A percentile compares a stretch with the other conserved stretches of the same genome.
Conservation (phyloP, 2,797 vertebrate genomes). For the Alfaro cultratus region DNA sequence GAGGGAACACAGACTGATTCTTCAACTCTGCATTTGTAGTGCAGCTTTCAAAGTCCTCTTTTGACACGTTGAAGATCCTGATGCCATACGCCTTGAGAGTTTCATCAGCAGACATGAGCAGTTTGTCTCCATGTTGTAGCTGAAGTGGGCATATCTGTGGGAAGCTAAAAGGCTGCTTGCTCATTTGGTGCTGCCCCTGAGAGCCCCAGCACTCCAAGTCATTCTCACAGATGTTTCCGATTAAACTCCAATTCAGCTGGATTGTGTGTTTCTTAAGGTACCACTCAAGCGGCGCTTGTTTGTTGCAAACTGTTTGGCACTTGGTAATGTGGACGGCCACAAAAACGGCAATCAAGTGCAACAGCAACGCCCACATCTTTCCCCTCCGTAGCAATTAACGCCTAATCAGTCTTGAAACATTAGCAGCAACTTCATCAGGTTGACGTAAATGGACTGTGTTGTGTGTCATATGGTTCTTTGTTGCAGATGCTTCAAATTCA, state of each 20-base stretch:
- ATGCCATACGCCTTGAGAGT: conserved; percentile 80
- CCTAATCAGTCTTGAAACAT: conserved; percentile 32
- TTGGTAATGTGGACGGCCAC: conserved; percentile 36
- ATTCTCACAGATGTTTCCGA: conserved; percentile 76
- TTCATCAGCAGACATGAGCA: conserved; percentile 79
- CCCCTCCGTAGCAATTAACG: conserved; percentile 8
- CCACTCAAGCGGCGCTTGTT: conserved; percentile 75
- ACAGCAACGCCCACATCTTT: conserved; percentile 49
- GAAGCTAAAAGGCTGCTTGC: conserved; percentile 51
- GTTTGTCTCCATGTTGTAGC: conserved; percentile 84
- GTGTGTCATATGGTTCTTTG: conserved; percentile 13
- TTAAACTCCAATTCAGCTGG: conserved; percentile 83
- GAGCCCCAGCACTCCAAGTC: conserved; percentile 79
- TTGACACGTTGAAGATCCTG: conserved; percentile 83
- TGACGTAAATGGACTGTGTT: neutral
- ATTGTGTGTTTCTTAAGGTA: conserved; percentile 58
- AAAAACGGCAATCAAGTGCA: conserved; percentile 46
- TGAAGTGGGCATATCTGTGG: conserved; percentile 87
- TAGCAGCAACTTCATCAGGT: conserved; percentile 20
- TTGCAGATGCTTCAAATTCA: conserved; percentile 18
- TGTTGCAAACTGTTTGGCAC: conserved; percentile 75
- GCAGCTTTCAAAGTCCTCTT: conserved; percentile 82
- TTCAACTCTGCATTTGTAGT: conserved; percentile 49
- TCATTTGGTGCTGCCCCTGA: conserved; percentile 34
- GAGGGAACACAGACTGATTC: conserved; percentile 76